Percentiles rank a stretch among this genome's conserved stretches.
phyloP scores from a whole-genome alignment of 2,113 vertebrate species.

The Pontoporia blainvillei region DNA sequence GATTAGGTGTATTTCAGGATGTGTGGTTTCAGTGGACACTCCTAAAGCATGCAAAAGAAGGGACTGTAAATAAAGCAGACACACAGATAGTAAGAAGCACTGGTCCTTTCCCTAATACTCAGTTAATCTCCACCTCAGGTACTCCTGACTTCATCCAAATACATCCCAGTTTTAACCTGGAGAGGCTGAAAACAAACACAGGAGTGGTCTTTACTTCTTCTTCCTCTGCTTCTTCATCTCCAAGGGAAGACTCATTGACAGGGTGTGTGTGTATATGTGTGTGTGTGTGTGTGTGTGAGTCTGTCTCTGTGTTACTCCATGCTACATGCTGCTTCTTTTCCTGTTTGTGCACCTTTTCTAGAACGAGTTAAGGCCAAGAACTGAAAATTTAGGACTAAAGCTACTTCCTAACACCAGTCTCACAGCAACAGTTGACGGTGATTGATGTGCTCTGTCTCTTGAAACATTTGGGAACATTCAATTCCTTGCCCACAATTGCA shows the following conservation, averaged over 20 bases:
- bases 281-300: not conserved
- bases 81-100: not conserved
- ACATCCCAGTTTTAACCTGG: not conserved
- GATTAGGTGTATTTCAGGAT: not conserved
- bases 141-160: not conserved
- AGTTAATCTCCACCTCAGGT: accelerated
- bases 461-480: not conserved
- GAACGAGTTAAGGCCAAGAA: not conserved
- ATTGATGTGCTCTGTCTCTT: not conserved
- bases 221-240: not conserved
- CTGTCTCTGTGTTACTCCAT: not conserved
- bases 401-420: not conserved
- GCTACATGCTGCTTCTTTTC: not conserved
- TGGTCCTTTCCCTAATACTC: not conserved
- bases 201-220: not conserved
- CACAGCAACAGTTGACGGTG: not conserved
- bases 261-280: not conserved
- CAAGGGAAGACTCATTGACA: not conserved
- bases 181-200: not conserved
- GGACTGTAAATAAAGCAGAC: not conserved
- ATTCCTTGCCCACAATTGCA: not conserved
- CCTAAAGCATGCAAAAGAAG: not conserved
- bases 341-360: not conserved
- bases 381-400: not conserved
- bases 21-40: not conserved